Base-by-base conservation (phyloP, 1,140 invertebrate species). In the Leptopilina boulardi region DNA sequence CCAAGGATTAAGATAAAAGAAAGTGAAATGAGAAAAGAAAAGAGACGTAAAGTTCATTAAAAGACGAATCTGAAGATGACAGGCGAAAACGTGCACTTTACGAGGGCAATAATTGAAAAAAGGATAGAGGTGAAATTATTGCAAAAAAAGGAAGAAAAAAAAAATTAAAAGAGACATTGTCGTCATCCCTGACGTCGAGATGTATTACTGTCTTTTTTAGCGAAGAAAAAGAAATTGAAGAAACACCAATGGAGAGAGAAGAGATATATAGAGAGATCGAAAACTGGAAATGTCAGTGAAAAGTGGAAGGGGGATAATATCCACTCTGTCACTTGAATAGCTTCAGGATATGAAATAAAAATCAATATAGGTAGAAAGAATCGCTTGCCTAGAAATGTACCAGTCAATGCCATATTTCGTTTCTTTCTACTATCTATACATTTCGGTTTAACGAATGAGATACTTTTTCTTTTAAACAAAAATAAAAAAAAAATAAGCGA, bases 281-380 rank as follows among this genome's bases (percentile, higher is more conserved):
- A 74, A 38, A 66, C 71, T 78, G 66, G 76, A 56, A 71, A 54
- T 72, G 77, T 78, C 42, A 76, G n/a, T 44, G 30, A n/a, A 54
- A 34, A 47, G 23, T 70, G 42, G 75, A 59, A 72, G 54, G 75
- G 44, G 38, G 74, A 74, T 77, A 81, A 77, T 78, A 80, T 77
- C 66, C 66, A 56, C 71, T 77, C 72, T 78, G 75, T 78, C 77
- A 82, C 75, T 77, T 75, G 77, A 79, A 79, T 72, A 80, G 80
- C 73, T 80, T 41, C 74, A 83, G 81, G 80, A 85, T 84, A 84
- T 81, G 83, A 79, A 84, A 87, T 85, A 87, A 89, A 88, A 88
- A 88, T 88, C 87, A 87, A 89, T 89, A n/a, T n/a, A n/a, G n/a
- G n/a, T n/a, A 88, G 84, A 75, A 83, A 76, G 79, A 82, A 83